Base-by-base conservation (phyloP, 2,113 vertebrate genomes). In the Pedionomus torquatus region DNA sequence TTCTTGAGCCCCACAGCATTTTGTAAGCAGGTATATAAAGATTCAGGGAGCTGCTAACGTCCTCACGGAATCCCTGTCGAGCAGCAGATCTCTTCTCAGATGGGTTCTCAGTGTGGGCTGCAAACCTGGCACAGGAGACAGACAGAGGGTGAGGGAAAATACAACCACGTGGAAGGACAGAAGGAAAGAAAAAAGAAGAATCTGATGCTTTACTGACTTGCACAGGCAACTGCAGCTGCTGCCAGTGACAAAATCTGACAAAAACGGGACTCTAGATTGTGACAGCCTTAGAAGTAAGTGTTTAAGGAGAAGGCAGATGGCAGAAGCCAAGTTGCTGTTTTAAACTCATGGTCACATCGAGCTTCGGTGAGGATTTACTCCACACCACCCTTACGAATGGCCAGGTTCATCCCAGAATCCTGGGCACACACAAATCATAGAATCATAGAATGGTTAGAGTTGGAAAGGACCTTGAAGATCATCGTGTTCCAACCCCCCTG, bases 351-450 rank as follows among this genome's bases (percentile, higher is more conserved):
- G 51, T 25, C 17, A 37, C 31, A 9, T 4, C 23, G 30, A 78
- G 46, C 28, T 54, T 13, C 4, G 3, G 46, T 35, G 69, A 83
- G 30, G n/a, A 92, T 61, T 43, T 39, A 77, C 24, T 69, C 24
- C 54, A 41, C 21, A 44, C 12, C 49, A 28, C 31, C 68, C 46
- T 26, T 1, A 5, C 28, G 25, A 90, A 68, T 16, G 83, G 64
- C 9, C 0, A 30, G 58, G 19, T 48, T 88, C 49, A 76, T 51
- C 35, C 3, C 21, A 66, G 69, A 80, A 61, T 83, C 75, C 70
- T 94, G 95, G 93, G 96, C 92, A 70, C 71, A 94, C 78, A 96
- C 86, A 85, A 80, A n/a, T n/a, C n/a, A n/a, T n/a, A n/a, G n/a
- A n/a, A n/a, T n/a, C n/a, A n/a, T n/a, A n/a, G n/a, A n/a, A n/a